A percentile compares a stretch with the other conserved stretches of the same genome.
Conservation (phyloP, 2,113 vertebrate genomes). For the Cephalopholis sonnerati region DNA sequence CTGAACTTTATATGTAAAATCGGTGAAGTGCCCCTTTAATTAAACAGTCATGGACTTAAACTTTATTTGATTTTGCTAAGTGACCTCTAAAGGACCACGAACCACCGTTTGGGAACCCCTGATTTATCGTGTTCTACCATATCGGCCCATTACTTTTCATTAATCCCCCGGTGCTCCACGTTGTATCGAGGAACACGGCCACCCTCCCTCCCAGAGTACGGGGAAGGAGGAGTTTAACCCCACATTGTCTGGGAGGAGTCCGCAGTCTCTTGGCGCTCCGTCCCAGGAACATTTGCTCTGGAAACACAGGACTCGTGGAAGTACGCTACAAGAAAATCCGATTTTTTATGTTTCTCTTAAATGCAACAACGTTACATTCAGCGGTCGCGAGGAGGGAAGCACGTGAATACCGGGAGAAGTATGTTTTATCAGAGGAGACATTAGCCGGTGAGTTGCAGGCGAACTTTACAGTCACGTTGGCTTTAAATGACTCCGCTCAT, state of each 20-base stretch:
- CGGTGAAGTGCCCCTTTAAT: neutral
- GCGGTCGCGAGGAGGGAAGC: neutral
- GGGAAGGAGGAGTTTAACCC: conserved; percentile 81
- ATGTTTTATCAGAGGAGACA: conserved; percentile 16
- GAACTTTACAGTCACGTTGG: conserved; percentile 33
- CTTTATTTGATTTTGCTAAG: fast-evolving
- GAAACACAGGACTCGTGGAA: conserved; percentile 25
- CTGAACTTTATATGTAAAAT: neutral
- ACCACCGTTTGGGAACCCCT: conserved; percentile 6
- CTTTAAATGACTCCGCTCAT: neutral
- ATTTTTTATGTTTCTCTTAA: neutral
- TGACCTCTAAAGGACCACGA: conserved; percentile 1
- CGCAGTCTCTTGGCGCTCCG: conserved; percentile 61
- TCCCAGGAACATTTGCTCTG: conserved; percentile 57
- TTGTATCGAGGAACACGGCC: neutral
- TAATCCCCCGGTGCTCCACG: neutral
- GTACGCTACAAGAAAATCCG: neutral
- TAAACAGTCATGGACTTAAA: fast-evolving
- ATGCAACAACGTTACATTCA: neutral
- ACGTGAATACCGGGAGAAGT: neutral
- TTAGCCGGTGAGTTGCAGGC: conserved; percentile 73
- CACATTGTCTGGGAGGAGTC: conserved; percentile 80
- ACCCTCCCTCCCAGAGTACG: conserved; percentile 41
- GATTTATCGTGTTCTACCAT: neutral
- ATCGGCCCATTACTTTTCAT: neutral